Conservation (phyloP, 2,113 vertebrate species). For the Egretta garzetta region DNA sequence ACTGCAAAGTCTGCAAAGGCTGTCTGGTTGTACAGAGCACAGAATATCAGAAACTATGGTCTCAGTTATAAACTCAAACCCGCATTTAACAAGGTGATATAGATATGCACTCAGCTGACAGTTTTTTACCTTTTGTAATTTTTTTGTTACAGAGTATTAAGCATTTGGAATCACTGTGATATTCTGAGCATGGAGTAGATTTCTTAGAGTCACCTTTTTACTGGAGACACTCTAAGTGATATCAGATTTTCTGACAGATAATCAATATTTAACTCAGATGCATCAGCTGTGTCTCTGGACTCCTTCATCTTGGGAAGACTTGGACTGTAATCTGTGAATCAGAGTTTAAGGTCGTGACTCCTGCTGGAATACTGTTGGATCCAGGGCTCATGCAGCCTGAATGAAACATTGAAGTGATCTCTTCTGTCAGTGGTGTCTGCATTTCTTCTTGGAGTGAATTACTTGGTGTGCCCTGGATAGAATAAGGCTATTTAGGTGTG, state of each 20-base stretch:
- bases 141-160: background rate
- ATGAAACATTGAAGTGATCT: background rate
- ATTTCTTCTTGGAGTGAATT: background rate
- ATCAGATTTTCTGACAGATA: background rate
- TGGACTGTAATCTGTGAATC: background rate
- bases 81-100: background rate
- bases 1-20: background rate
- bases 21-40: background rate
- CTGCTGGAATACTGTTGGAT: background rate
- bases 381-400: background rate
- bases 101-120: background rate
- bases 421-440: background rate
- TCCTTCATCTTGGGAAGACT: background rate
- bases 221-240: background rate
- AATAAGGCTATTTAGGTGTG: background rate
- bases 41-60: background rate
- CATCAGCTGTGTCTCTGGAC: background rate
- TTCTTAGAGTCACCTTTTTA: background rate
- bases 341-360: background rate
- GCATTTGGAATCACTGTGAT: background rate
- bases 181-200: background rate
- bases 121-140: background rate
- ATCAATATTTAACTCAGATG: background rate
- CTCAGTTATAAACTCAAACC: background rate
- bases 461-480: background rate